phyloP scores from a whole-genome alignment of 2,797 vertebrate species.

The Thamnophis elegans region DNA sequence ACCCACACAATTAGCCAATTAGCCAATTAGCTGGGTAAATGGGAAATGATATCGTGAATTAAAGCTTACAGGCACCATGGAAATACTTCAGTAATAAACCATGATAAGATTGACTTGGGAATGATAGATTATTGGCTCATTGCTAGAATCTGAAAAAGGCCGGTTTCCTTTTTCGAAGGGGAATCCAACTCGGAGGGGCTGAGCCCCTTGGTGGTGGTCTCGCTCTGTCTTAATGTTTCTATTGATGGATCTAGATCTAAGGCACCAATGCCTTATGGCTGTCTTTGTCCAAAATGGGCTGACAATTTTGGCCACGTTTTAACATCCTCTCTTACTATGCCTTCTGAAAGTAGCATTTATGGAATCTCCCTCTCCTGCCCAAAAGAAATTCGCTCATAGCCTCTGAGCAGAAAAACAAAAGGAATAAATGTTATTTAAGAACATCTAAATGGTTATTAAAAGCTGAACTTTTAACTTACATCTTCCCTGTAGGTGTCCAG shows the following conservation, averaged over 20 bases:
- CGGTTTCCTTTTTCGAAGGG: not conserved
- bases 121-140: not conserved
- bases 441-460: not conserved
- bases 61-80: not conserved
- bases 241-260: not conserved
- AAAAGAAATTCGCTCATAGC: not conserved
- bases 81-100: not conserved
- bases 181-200: not conserved
- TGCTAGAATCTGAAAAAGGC: not conserved
- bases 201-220: not conserved
- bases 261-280: not conserved
- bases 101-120: conserved; percentile 2
- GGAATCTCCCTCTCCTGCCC: not conserved
- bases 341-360: not conserved
- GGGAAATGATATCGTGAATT: not conserved
- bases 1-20: conserved; percentile 43
- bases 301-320: not conserved
- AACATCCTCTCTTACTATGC: not conserved
- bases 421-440: not conserved
- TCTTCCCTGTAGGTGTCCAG: too few species aligned
- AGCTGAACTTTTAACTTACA: not conserved
- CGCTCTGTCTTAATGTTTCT: not conserved
- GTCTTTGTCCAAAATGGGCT: not conserved
- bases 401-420: not conserved
- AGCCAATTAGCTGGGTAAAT: conserved; percentile 20